Evolutionary conservation across 1,140 invertebrate species (phyloP), one percentile per base, ranked within the genome.

Genomic region (Drosophila chauvacae): DNA sequence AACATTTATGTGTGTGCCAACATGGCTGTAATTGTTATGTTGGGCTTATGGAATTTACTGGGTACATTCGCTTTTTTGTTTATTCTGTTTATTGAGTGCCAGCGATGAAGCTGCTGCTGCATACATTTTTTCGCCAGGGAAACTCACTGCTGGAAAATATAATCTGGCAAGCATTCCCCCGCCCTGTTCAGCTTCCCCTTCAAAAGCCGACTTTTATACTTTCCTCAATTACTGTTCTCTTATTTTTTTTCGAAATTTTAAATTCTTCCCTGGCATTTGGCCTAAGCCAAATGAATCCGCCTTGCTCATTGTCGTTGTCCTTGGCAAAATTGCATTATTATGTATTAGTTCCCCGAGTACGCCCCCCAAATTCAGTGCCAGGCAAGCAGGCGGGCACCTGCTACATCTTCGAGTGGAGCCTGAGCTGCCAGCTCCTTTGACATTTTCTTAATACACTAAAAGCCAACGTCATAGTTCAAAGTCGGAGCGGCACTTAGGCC

Each of bases 391-490:
- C 60, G 1, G 30, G 61, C 60, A 71, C 68, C 84, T 77, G 56
- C 47, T 63, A 16, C 41, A 35, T n/a, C 55, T 55, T 48, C 83
- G 72, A 76, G 56, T 77, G 30, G 51, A 37, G 18, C 47, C 39
- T 41, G 44, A 44, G 48, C 59, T 48, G 73, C 41, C 50, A 72
- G 53, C 35, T 76, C 61, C 79, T 78, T 74, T 61, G 68, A 80
- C 69, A 85, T 79, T 79, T 80, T 78, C 72, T 77, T 84, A 88
- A 88, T 88, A 81, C 84, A 88, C 77, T 88, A 88, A 88, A 88
- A 88, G 85, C 80, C 62, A 90, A 90, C 80, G 84, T 88, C 80
- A 88, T 73, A 88, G 84, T 80, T 90, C 77, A 90, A 84, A 88
- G 84, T 70, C 72, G 76, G 66, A 51, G 76, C 71, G 80, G 80